phyloP scores from a whole-genome alignment of 92 coral and sea anemone genomes.

The Umimayanthus chanpuru region DNA sequence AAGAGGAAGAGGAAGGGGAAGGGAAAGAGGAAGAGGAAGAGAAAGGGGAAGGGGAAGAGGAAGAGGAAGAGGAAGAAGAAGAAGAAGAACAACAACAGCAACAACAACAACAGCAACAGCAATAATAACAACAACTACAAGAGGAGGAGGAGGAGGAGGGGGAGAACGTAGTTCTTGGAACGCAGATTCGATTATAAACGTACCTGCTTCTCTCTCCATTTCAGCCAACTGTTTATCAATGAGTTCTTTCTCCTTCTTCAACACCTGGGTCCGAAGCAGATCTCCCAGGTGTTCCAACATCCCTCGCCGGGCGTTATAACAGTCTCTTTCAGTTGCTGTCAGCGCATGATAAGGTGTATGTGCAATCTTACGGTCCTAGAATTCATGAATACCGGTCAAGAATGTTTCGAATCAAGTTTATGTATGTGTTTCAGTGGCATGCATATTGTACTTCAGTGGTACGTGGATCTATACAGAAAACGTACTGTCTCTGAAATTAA shows the following conservation, averaged over 20 bases:
- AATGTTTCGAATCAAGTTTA: not conserved
- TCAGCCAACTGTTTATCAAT: constrained; percentile 86
- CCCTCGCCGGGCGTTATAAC: constrained; percentile 89
- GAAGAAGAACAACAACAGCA: too few relatives aligned
- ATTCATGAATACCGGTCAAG: not conserved
- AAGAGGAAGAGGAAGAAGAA: too few relatives aligned
- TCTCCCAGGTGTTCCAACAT: constrained; percentile 98
- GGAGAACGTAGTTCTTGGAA: too few relatives aligned
- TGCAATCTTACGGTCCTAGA: constrained; percentile 96
- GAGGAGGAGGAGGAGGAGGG: too few relatives aligned
- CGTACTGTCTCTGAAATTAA: not conserved
- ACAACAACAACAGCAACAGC: too few relatives aligned
- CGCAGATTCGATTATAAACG: not conserved
- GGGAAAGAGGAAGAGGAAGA: too few relatives aligned
- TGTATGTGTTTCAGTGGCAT: too few relatives aligned
- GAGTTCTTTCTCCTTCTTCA: constrained; percentile 92
- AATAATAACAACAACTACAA: too few relatives aligned
- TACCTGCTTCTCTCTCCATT: constrained; percentile 59
- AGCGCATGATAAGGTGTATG: constrained; percentile 99
- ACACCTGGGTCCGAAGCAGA: constrained; percentile 88
- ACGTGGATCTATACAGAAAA: not conserved
- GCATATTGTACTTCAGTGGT: not conserved
- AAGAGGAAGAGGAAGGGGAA: too few relatives aligned
- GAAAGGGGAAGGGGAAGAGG: too few relatives aligned
- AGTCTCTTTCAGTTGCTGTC: constrained; percentile 82